Evolutionary conservation across 1,140 invertebrate genomes (phyloP), one percentile per base, ranked within the genome.

Genomic region (Vanessa tameamea): DNA sequence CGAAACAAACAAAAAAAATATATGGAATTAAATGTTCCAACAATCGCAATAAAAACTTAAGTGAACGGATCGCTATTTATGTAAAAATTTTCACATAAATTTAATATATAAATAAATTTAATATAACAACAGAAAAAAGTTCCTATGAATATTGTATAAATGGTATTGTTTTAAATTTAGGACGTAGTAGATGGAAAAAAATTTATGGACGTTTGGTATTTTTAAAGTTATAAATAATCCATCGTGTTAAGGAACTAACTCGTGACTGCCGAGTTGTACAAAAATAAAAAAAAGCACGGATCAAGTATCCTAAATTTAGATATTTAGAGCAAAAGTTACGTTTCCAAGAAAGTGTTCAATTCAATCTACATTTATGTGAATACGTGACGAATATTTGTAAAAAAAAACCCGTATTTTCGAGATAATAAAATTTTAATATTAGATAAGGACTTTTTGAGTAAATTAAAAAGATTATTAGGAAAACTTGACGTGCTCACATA

Each of bases 141-240:
- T 91, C 90, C 90, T 92, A 92, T 92, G 87, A 90, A 91, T 90
- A 90, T 90, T 91, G 87, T 92, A 91, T 92, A 91, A 90, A 90
- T 85, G 80, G 85, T 92, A 91, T 91, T 92, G 89, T 92, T 92
- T 92, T 91, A 89, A 91, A 90, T 90, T 91, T 92, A 92, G 90
- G 85, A 91, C 88, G 83, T 92, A 92, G 89, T 90, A 89, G 88
- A 90, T 87, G 84, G 89, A 87, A 90, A 61, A 59, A 89, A 92
- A 89, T 87, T 91, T 90, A 90, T 90, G 86, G 83, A 89, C 86
- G 89, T 92, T 92, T 87, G 90, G 90, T 92, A 90, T 91, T 89
- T 92, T 91, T 90, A 91, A 92, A 90, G 88, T 89, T 92, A 90
- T 91, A 88, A 90, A 81, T 86, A 88, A 84, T 85, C 66, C 84